Evolutionary conservation across 2,797 vertebrate genomes (phyloP), one percentile per base, ranked within the genome.

Genomic region (Acanthurus leucopareius): DNA sequence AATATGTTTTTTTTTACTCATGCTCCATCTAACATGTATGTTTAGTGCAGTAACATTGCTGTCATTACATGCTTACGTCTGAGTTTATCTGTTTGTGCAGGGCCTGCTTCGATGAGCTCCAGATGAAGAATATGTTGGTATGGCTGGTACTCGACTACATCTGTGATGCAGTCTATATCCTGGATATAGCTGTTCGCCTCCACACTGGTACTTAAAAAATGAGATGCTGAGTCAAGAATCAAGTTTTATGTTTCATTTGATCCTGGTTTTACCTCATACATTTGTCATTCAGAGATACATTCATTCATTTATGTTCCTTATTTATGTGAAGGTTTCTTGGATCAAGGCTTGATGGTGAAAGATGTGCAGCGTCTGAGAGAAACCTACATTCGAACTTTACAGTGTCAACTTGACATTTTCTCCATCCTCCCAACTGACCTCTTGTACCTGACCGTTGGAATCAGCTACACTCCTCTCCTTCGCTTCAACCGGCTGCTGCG

Each of bases 401-500:
- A 97, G 90, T 99, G 97, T 86, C 97, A 97, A 87, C 84, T 98
- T 63, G 98, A 99, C 19, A 48, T 97, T 53, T 83, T 95, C 66
- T 99, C 98, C 60, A 93, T 97, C 73, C 91, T 98, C 53, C 98
- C 97, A 19, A 98, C 97, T 0, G 98, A 99, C 86, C 93, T 99
- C 40, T 91, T 93, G 3, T 98, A 97, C 80, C 78, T 98, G 40
- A 85, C 72, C 0, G 83, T 95, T 20, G 97, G 97, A 0, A 69
- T 96, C 49, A 70, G 96, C 78, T 95, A 97, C 79, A 92, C 85
- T 3, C 97, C 98, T 0, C 96, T 97, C 54, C 73, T 99, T 4
- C 96, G 98, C 32, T 98, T 98, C 91, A 99, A 99, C 90, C 95
- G 97, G 7, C 92, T 99, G 52, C 93, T 99, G 52, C 97, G 93